phyloP scores from a whole-genome alignment of 2,113 vertebrate genomes.

The Scalopus aquaticus region DNA sequence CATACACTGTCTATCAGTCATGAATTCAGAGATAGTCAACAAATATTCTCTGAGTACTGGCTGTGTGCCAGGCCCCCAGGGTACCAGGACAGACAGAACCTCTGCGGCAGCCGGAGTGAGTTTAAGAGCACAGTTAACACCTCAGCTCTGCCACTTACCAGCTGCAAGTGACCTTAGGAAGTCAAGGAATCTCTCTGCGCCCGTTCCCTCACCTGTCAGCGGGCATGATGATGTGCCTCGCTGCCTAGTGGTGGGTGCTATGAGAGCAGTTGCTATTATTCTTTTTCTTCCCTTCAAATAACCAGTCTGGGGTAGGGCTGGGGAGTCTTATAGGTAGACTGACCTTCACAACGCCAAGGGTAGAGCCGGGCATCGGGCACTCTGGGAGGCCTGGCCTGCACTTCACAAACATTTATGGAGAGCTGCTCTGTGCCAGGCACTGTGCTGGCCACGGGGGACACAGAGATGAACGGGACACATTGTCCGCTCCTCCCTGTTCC shows the following conservation, averaged over 20 bases:
- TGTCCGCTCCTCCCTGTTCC: slow-evolving; percentile 37
- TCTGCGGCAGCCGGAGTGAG: slow-evolving; percentile 1
- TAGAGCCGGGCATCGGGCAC: background rate
- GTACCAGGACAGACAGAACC: background rate
- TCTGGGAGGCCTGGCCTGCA: background rate
- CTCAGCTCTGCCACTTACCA: background rate
- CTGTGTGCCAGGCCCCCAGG: background rate
- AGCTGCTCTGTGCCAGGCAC: slow-evolving; percentile 64
- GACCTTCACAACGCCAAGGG: background rate
- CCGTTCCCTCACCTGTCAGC: background rate
- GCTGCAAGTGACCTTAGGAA: background rate
- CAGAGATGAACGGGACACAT: slow-evolving; percentile 68
- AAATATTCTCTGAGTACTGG: background rate
- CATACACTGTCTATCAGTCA: background rate
- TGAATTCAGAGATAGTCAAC: background rate
- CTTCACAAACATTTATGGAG: slow-evolving; percentile 69
- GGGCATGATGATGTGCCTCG: no score
- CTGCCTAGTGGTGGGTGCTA: background rate
- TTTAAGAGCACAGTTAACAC: background rate
- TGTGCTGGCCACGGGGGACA: slow-evolving; percentile 50
- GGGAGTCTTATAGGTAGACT: background rate
- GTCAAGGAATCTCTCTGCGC: background rate
- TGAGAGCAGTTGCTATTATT: background rate
- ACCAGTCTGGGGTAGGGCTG: background rate
- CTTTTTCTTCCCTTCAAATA: background rate